Percentiles rank a stretch among this genome's conserved stretches.
Conservation (phyloP, 2,797 vertebrate genomes). For the Trichosurus vulpecula region DNA sequence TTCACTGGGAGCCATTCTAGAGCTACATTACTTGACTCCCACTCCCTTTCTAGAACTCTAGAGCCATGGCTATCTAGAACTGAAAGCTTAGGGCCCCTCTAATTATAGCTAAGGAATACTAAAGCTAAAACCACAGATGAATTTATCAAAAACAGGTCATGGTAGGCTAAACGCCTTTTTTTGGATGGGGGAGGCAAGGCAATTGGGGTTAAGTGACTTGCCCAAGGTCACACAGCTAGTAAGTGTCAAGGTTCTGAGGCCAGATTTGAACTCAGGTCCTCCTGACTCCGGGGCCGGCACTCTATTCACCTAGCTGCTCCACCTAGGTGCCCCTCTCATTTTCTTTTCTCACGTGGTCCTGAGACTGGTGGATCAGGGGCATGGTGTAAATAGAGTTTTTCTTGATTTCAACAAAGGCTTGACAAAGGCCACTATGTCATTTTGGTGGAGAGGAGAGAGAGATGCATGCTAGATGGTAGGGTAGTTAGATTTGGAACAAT, state of each 20-base stretch:
- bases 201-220: too few species aligned
- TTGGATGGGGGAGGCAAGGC: too few species aligned
- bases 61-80: background rate
- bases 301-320: too few species aligned
- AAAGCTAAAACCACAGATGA: background rate
- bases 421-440: background rate
- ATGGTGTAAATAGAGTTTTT: background rate
- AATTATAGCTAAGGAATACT: background rate
- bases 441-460: background rate
- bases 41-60: background rate
- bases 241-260: too few species aligned
- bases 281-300: too few species aligned
- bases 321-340: too few species aligned
- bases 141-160: background rate
- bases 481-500: background rate
- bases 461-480: background rate
- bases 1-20: background rate
- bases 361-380: background rate
- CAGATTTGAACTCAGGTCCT: too few species aligned
- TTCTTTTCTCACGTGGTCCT: background rate
- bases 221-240: too few species aligned
- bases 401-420: background rate
- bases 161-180: too few species aligned
- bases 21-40: background rate
- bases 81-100: background rate